phyloP scores from a whole-genome alignment of 2,888 invertebrate genomes.

The Frankliniella fusca region DNA sequence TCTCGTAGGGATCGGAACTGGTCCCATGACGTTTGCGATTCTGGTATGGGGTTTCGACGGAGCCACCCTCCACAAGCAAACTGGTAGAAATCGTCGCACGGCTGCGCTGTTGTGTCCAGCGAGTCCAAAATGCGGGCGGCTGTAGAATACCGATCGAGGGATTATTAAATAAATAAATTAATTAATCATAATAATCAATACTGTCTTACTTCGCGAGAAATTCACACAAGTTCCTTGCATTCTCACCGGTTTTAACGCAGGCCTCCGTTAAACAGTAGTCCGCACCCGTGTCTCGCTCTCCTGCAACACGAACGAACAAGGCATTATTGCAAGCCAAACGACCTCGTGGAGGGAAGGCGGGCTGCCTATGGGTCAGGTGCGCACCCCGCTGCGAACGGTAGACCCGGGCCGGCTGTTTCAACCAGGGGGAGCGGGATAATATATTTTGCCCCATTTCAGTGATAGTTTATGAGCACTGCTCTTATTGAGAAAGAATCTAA shows the following conservation, averaged over 20 bases:
- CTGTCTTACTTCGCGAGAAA: no score
- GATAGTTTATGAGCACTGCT: no score
- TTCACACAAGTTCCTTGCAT: neutral
- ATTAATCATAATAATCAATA: no score
- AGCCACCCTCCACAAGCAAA: constrained; percentile 48
- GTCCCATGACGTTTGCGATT: constrained; percentile 36
- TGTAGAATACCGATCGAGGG: neutral
- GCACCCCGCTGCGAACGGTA: no score
- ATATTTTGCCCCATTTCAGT: no score
- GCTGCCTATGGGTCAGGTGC: no score
- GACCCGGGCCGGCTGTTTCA: no score
- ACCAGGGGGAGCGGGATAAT: no score
- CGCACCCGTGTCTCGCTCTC: constrained; percentile 8
- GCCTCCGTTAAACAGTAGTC: constrained; percentile 55
- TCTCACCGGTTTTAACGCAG: constrained; percentile 60
- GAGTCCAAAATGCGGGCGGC: constrained; percentile 6
- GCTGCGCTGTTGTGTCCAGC: constrained; percentile 43
- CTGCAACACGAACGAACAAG: no score
- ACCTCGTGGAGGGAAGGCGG: no score
- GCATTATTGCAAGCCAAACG: no score
- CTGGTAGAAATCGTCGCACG: constrained; percentile 49
- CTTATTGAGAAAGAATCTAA: no score
- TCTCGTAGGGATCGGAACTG: constrained; percentile 42
- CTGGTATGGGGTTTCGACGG: constrained; percentile 43
- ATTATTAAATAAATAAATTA: neutral